phyloP scores from a whole-genome alignment of 53 echinoderm and acorn worm species.

The Astropecten irregularis region DNA sequence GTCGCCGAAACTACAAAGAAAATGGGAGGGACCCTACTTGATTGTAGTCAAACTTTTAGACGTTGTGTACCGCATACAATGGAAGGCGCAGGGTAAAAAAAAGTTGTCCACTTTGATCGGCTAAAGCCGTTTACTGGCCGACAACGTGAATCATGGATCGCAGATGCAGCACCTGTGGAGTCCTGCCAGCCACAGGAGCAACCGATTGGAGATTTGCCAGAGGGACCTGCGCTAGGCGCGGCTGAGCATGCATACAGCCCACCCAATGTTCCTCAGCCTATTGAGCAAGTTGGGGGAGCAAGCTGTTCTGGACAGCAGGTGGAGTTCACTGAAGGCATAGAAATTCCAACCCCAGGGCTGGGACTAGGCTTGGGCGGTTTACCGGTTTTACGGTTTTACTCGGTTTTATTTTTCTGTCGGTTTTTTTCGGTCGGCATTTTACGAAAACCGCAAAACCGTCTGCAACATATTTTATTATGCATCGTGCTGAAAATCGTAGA shows the following conservation, averaged over 20 bases:
- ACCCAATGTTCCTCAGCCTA: background rate
- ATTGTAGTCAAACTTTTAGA: background rate
- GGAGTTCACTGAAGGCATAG: background rate
- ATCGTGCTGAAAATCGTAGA: too few relatives aligned
- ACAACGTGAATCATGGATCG: background rate
- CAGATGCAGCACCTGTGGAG: background rate
- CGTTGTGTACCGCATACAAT: background rate
- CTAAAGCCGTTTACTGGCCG: conserved; percentile 40
- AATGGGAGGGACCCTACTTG: background rate
- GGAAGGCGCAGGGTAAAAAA: background rate
- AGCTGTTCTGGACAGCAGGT: background rate
- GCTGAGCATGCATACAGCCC: background rate
- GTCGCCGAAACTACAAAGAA: conserved; percentile 2
- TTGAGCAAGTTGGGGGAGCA: background rate
- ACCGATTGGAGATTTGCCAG: background rate
- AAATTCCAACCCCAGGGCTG: background rate
- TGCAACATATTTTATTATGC: too few relatives aligned
- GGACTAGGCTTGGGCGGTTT: too few relatives aligned
- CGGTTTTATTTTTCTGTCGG: too few relatives aligned
- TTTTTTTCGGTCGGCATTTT: too few relatives aligned
- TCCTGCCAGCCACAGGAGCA: background rate
- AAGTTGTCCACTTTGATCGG: conserved; percentile 14
- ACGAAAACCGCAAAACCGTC: too few relatives aligned
- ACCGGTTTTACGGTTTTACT: too few relatives aligned
- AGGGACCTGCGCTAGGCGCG: background rate